A percentile compares a stretch with the other conserved stretches of the same genome.
These are phyloP conservation scores for Riparia riparia DNA, from an alignment of 2,113 vertebrate species.

Conservation along the genomic window DNA sequence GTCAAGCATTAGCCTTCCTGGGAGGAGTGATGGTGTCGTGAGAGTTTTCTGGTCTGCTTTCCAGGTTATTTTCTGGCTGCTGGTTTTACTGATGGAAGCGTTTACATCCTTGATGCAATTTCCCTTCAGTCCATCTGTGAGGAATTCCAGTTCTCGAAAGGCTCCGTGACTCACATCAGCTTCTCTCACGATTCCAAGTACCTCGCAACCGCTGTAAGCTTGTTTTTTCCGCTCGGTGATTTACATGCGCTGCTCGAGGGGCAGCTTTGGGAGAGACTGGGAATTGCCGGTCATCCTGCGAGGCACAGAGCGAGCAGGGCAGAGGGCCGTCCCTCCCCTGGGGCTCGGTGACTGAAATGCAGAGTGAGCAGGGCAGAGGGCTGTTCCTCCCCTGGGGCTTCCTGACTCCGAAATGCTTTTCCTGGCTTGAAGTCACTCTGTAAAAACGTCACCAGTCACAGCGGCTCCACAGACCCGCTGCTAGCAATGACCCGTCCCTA, in stretches of 20 bases:
- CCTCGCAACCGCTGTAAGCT: constrained; percentile 89
- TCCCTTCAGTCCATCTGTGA: constrained; percentile 78
- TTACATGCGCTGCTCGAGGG: accelerated
- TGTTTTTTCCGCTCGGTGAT: not conserved
- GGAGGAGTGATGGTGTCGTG: accelerated
- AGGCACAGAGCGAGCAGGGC: accelerated
- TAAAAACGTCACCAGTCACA: not conserved
- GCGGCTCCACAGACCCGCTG: not conserved
- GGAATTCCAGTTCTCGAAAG: constrained; percentile 78
- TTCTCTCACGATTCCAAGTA: constrained; percentile 90
- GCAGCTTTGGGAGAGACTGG: not conserved
- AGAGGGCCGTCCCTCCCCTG: not conserved
- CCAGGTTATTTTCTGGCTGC: constrained; percentile 85
- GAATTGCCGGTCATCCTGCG: not conserved
- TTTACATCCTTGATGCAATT: constrained; percentile 84
- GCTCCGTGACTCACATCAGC: constrained; percentile 81
- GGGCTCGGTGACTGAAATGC: not conserved
- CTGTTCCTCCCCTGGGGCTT: not conserved
- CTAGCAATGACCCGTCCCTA: not conserved
- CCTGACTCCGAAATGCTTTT: not conserved
- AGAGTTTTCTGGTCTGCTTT: not conserved
- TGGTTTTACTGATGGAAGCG: constrained; percentile 85
- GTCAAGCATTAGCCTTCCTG: not conserved
- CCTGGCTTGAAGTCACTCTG: not conserved
- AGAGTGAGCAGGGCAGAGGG: not conserved